Evolutionary conservation across 30 jellyfish, hydroid and myxozoan species (phyloP).

Genomic region (Catostylus mosaicus): DNA sequence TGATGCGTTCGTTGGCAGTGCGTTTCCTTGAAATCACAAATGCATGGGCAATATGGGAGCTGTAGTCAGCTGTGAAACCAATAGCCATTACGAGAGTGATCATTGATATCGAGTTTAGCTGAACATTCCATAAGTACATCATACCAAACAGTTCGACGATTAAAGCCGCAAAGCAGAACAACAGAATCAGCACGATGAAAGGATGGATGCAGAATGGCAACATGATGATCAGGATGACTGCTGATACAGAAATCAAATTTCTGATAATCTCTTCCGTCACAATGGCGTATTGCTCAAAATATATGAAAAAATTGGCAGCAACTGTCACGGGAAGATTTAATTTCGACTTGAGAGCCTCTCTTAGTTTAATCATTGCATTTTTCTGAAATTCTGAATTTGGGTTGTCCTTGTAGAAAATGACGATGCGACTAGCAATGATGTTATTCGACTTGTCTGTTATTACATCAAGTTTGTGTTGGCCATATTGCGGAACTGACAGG

Average conservation of each 20-base stretch:
- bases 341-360: conserved; percentile 21
- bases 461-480: conserved; percentile 20
- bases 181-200: conserved; percentile 13
- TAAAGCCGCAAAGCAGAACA: conserved; percentile 31
- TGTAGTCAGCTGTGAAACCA: conserved; percentile 70
- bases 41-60: conserved; percentile 75
- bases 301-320: conserved; percentile 31
- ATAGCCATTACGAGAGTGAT: conserved; percentile 50
- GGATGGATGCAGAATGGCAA: conserved; percentile 64
- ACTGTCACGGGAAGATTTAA: not conserved
- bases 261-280: conserved; percentile 38
- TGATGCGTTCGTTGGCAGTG: conserved; percentile 30
- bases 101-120: conserved; percentile 41
- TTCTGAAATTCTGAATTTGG: conserved; percentile 31
- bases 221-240: conserved; percentile 22
- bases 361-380: conserved; percentile 50
- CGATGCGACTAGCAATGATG: conserved; percentile 40
- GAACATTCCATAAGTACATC: conserved; percentile 67
- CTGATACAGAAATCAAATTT: conserved; percentile 22
- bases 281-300: conserved; percentile 60
- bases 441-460: conserved; percentile 15
- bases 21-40: conserved; percentile 37
- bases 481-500: conserved; percentile 7
- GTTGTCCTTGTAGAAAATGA: conserved; percentile 26
- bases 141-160: conserved; percentile 54